phyloP scores from a whole-genome alignment of 2,888 invertebrate genomes.

The Stramonita haemastoma region DNA sequence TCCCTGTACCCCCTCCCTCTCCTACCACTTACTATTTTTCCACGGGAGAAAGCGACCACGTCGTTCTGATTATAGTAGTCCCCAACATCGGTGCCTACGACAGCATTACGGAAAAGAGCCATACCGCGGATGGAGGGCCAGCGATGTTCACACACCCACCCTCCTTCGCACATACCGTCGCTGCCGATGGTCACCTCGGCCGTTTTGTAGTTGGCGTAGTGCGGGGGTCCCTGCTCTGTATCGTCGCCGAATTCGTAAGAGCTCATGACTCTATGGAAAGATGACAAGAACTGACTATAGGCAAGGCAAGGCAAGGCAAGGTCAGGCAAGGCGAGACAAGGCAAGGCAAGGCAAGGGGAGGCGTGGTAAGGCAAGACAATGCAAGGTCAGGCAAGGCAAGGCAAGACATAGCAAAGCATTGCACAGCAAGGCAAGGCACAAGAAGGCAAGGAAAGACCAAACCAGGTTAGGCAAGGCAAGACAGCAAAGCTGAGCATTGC shows the following conservation, averaged over 20 bases:
- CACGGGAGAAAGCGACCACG: constrained; percentile 72
- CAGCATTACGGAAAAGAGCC: constrained; percentile 73
- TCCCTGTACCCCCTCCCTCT: background rate
- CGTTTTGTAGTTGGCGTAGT: constrained; percentile 61
- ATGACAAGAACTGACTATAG: background rate
- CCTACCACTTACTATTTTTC: constrained; percentile 55
- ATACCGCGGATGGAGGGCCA: constrained; percentile 74
- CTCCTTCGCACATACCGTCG: constrained; percentile 69
- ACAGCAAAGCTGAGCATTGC: too few relatives aligned
- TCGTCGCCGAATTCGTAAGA: constrained; percentile 83
- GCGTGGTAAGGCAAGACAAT: too few relatives aligned
- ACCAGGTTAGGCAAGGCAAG: too few relatives aligned
- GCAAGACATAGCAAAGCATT: too few relatives aligned
- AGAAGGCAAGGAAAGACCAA: too few relatives aligned
- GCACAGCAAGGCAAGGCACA: too few relatives aligned
- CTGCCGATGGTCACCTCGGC: constrained; percentile 66
- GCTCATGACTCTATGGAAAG: constrained; percentile 85
- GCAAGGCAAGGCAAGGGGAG: too few relatives aligned
- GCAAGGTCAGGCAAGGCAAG: too few relatives aligned
- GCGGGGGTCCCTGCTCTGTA: constrained; percentile 60
- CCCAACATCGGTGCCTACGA: constrained; percentile 60
- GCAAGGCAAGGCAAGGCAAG: background rate
- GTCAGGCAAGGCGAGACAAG: too few relatives aligned
- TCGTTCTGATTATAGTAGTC: constrained; percentile 65
- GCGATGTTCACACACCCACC: constrained; percentile 75